phyloP scores from a whole-genome alignment of 2,113 vertebrate species.

The Pithys albifrons region DNA sequence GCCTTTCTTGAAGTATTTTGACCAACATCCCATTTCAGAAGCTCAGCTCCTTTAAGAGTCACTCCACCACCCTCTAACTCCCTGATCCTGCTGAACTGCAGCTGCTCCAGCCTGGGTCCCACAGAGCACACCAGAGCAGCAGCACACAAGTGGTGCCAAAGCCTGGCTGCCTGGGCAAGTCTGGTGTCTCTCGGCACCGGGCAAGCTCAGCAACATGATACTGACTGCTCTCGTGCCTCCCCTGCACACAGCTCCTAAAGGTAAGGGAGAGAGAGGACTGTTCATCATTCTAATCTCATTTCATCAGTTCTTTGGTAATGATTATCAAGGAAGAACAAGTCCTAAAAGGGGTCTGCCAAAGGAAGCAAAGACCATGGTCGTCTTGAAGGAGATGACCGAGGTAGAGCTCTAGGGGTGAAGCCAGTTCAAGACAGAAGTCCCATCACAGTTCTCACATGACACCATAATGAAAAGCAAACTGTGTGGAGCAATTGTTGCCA shows the following conservation, averaged over 20 bases:
- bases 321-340: not conserved
- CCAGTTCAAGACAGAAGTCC: not conserved
- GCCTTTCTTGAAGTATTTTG: not conserved
- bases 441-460: not conserved
- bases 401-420: too few relatives aligned
- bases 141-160: not conserved
- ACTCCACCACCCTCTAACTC: not conserved
- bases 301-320: not conserved
- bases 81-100: not conserved
- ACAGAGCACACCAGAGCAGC: conserved; percentile 17
- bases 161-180: conserved; percentile 33
- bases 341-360: not conserved
- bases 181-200: not conserved
- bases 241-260: not conserved
- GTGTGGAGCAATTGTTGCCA: not conserved
- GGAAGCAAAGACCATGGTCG: not conserved
- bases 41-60: not conserved
- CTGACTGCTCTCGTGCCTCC: not conserved
- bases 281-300: not conserved
- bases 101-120: not conserved
- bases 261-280: not conserved
- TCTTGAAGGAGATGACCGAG: not conserved
- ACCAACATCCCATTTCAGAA: not conserved
- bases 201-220: not conserved
- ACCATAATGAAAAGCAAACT: not conserved